Evolutionary conservation across 35 echinoderm and acorn worm genomes (phyloP).

Genomic region (Patiria miniata): DNA sequence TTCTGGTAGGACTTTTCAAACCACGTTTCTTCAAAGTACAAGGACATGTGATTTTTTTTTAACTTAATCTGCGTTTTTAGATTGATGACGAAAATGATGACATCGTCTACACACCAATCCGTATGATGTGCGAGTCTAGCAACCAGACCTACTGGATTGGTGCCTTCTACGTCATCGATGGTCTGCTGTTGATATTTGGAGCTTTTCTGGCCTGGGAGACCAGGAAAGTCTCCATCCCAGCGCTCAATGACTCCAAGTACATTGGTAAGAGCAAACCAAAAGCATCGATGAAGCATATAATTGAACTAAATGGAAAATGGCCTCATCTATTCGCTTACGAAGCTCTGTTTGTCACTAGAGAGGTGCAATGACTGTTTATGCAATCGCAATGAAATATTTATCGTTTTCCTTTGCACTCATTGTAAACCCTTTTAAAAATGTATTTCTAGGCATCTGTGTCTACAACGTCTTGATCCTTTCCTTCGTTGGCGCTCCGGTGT

Average conservation of each 20-base stretch:
- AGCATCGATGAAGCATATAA: not conserved
- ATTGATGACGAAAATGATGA: conserved; percentile 38
- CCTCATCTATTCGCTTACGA: too few species aligned
- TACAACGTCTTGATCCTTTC: conserved; percentile 68
- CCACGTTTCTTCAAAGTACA: too few species aligned
- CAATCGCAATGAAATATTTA: not conserved
- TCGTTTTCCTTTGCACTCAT: too few species aligned
- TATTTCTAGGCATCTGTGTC: conserved; percentile 58
- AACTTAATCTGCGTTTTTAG: not conserved
- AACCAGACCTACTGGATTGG: conserved; percentile 61
- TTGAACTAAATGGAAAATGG: not conserved
- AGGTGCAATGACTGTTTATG: not conserved
- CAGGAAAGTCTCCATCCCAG: conserved; percentile 65
- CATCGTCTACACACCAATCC: conserved; percentile 40
- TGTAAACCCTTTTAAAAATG: not conserved
- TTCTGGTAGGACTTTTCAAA: too few species aligned
- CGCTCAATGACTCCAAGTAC: conserved; percentile 77
- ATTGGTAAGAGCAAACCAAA: conserved; percentile 52
- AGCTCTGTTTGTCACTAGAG: not conserved
- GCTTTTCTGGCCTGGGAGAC: conserved; percentile 87
- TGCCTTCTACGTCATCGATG: conserved; percentile 47
- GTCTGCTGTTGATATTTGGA: conserved; percentile 70
- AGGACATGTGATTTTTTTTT: too few species aligned
- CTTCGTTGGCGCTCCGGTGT: conserved; percentile 61
- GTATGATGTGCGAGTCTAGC: conserved; percentile 41